Conservation (phyloP, 2,797 vertebrate species). For the Melanogrammus aeglefinus region DNA sequence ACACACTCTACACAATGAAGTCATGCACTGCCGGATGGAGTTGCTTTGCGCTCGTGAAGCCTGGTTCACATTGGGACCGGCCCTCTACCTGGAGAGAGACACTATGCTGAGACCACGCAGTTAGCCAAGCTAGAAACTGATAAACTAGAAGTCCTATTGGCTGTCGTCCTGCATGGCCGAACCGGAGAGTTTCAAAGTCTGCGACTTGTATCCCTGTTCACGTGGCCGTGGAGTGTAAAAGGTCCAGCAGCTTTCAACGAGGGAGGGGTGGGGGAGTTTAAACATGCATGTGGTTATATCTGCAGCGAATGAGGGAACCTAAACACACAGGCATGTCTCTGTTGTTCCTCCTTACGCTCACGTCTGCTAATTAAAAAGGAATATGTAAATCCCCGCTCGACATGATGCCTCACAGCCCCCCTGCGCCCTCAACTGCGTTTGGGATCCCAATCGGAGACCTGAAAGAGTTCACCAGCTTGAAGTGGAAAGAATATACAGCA, state of each 20-base stretch:
- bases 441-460: constrained; percentile 61
- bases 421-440: constrained; percentile 39
- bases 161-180: neutral
- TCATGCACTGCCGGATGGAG: constrained; percentile 66
- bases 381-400: neutral
- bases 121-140: neutral
- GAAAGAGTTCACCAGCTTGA: constrained; percentile 70
- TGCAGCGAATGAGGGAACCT: neutral
- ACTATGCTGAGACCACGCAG: neutral
- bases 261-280: neutral
- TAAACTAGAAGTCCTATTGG: neutral
- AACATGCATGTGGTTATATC: neutral
- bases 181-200: neutral
- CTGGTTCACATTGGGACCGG: neutral
- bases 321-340: neutral
- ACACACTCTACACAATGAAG: constrained; percentile 47
- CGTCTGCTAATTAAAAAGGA: neutral
- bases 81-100: neutral
- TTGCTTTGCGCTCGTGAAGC: constrained; percentile 46
- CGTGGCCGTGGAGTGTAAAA: neutral
- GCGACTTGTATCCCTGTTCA: neutral
- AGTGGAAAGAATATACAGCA: constrained; percentile 50
- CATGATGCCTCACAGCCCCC: neutral
- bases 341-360: neutral
- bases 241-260: neutral